These are phyloP conservation scores for Poecile atricapillus DNA, from an alignment of 2,113 vertebrate species.

Conservation along the genomic window DNA sequence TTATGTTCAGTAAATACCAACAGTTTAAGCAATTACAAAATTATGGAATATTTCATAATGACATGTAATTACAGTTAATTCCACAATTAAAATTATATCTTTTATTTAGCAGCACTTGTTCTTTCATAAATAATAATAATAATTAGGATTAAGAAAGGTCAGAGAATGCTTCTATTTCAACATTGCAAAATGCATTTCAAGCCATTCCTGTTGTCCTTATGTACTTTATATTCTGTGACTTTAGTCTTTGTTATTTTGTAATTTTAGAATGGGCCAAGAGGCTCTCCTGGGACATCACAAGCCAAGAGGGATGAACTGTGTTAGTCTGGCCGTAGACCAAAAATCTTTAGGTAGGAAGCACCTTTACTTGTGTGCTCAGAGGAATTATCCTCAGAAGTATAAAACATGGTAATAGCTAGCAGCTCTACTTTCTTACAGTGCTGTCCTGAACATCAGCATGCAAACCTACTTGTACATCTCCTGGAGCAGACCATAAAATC, in stretches of 20 bases:
- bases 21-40: constrained; percentile 69
- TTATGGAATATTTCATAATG: constrained; percentile 63
- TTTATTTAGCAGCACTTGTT: constrained; percentile 37
- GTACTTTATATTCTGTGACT: constrained; percentile 18
- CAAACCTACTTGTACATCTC: neutral
- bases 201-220: neutral
- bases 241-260: constrained; percentile 8
- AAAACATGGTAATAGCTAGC: neutral
- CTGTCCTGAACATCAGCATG: neutral
- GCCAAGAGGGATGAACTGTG: neutral
- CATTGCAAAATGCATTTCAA: constrained; percentile 15
- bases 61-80: constrained; percentile 56
- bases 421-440: neutral
- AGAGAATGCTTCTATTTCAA: constrained; percentile 52
- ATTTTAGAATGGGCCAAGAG: neutral
- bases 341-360: neutral
- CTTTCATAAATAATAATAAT: constrained; percentile 58
- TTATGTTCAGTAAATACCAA: constrained; percentile 63
- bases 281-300: neutral
- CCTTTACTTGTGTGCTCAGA: neutral
- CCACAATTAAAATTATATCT: constrained; percentile 55
- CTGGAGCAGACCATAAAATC: neutral
- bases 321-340: neutral
- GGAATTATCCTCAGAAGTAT: neutral
- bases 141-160: constrained; percentile 53